These are phyloP conservation scores for Cirrhinus mrigala DNA, from an alignment of 2,797 vertebrate species.

Conservation along the genomic window DNA sequence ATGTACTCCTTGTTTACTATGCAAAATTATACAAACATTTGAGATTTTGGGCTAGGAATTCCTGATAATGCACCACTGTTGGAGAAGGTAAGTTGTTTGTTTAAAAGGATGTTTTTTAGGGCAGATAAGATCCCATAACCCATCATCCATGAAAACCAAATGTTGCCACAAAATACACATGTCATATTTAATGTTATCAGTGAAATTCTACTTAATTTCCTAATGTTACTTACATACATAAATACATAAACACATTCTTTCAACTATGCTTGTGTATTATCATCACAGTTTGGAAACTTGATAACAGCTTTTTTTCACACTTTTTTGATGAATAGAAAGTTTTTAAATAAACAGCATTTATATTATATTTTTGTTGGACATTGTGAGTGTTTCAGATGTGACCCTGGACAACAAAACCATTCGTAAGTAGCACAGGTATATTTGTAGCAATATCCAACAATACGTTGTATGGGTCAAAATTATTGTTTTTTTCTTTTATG, in stretches of 20 bases:
- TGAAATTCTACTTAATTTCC: no score
- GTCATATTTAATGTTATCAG: no score
- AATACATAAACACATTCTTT: background rate
- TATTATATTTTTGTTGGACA: background rate
- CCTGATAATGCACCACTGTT: background rate
- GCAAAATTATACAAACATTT: background rate
- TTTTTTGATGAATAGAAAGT: background rate
- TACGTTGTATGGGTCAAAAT: no score
- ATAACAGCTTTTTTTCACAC: background rate
- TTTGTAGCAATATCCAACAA: no score
- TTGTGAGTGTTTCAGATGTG: no score
- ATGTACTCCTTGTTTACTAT: background rate
- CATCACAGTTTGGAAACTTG: background rate
- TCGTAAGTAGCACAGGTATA: no score
- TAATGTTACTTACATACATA: background rate
- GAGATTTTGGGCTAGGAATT: background rate
- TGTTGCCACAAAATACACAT: background rate
- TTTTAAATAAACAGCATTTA: background rate
- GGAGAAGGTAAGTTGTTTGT: background rate
- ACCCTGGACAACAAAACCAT: no score
- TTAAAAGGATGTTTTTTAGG: background rate
- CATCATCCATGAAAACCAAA: background rate
- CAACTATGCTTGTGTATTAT: no score
- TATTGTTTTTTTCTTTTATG: no score
- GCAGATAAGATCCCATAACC: background rate